Percentiles rank a stretch among this genome's conserved stretches.
Evolutionary conservation across 1,140 invertebrate species (phyloP).

Genomic region (Caenorhabditis latens): DNA sequence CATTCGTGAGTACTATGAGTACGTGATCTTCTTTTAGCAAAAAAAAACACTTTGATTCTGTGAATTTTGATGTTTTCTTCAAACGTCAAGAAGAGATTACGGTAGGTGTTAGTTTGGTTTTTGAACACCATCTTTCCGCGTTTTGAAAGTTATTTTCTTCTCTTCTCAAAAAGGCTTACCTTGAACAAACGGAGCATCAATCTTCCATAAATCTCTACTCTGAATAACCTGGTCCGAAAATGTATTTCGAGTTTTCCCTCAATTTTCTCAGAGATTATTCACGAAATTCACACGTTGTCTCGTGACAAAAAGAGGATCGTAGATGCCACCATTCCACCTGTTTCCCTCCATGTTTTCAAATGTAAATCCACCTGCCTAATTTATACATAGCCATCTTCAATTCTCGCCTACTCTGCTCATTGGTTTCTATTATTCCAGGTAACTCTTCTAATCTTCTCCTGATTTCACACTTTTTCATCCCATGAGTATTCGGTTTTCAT

Average conservation of each 20-base stretch:
- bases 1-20: background rate
- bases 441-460: background rate
- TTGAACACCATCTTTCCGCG: too few relatives aligned
- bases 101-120: too few relatives aligned
- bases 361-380: background rate
- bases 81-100: too few relatives aligned
- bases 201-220: too few relatives aligned
- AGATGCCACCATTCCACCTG: background rate
- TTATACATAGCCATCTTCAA: background rate
- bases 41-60: background rate
- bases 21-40: constrained; percentile 1
- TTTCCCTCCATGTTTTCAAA: background rate
- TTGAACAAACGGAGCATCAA: too few relatives aligned
- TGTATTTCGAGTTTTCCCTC: background rate
- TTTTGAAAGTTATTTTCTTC: too few relatives aligned
- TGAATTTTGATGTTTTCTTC: background rate
- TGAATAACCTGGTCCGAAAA: too few relatives aligned
- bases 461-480: background rate
- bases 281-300: background rate
- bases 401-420: background rate
- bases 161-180: too few relatives aligned
- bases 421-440: background rate
- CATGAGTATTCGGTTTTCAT: background rate
- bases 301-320: background rate
- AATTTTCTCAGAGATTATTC: background rate